phyloP scores from a whole-genome alignment of 2,113 vertebrate species.

The Xenopus laevis region DNA sequence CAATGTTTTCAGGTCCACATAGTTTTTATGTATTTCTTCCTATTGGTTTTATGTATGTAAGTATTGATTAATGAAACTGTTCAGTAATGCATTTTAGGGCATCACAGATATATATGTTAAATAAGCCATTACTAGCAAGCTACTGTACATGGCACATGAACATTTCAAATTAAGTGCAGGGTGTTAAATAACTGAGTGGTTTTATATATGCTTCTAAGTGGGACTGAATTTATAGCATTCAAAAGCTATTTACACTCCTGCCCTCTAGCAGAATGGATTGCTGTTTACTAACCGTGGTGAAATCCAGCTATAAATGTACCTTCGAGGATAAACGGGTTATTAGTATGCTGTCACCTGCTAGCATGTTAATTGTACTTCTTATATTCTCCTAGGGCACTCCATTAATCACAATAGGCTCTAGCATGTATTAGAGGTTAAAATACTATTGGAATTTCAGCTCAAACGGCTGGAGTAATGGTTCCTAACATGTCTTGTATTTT shows the following conservation, averaged over 20 bases:
- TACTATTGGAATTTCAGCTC: background rate
- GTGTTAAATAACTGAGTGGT: no score
- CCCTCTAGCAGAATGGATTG: background rate
- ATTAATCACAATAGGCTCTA: slow-evolving; percentile 9
- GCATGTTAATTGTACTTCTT: slow-evolving; percentile 4
- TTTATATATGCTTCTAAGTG: no score
- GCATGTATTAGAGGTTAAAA: background rate
- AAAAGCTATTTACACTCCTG: background rate
- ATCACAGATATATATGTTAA: no score
- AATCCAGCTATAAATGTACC: background rate
- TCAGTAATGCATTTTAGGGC: no score
- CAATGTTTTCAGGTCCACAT: no score
- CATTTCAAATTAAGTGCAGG: no score
- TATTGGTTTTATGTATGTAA: no score
- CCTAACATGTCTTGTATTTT: background rate
- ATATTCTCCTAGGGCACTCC: background rate
- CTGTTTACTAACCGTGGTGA: background rate
- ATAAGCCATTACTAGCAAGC: no score
- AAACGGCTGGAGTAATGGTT: slow-evolving; percentile 1
- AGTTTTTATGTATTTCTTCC: no score
- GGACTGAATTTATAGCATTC: no score
- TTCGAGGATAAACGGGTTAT: slow-evolving; percentile 3
- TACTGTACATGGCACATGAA: no score
- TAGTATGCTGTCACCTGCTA: slow-evolving; percentile 5
- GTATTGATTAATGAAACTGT: no score